Evolutionary conservation across 2,113 vertebrate species (phyloP).

Genomic region (Anguilla japonica): DNA sequence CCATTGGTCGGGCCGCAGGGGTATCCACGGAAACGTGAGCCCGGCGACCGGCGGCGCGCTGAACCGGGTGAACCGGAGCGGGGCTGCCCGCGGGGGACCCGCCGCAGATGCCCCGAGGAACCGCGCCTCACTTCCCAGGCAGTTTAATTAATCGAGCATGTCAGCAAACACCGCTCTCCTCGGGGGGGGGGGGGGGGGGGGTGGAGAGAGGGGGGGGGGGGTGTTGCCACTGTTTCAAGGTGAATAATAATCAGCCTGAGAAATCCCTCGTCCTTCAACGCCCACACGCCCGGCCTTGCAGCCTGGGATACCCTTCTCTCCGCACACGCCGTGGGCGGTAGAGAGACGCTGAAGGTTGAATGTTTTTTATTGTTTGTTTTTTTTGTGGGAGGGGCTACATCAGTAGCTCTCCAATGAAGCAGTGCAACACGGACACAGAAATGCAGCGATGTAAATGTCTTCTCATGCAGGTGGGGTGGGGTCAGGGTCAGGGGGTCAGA

Average conservation of each 20-base stretch:
- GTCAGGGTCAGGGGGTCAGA: not conserved
- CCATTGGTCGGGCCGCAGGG: constrained; percentile 32
- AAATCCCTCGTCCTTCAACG: constrained; percentile 24
- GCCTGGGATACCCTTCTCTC: constrained; percentile 26
- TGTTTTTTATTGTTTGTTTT: not conserved
- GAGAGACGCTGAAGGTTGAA: not conserved
- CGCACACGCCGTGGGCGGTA: not conserved
- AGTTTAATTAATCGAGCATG: constrained; percentile 43
- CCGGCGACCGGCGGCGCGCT: not conserved
- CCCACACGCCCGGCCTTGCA: constrained; percentile 26
- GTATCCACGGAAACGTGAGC: not conserved
- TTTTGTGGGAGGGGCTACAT: no score
- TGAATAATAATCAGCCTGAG: constrained; percentile 42
- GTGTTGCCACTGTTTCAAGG: constrained; percentile 35
- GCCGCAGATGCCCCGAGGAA: constrained; percentile 15
- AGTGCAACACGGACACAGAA: not conserved
- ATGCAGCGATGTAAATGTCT: not conserved
- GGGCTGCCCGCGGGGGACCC: no score
- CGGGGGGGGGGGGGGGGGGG: not conserved
- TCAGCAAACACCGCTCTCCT: constrained; percentile 15
- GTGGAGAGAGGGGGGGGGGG: not conserved
- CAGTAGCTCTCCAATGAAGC: not conserved
- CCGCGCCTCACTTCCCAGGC: constrained; percentile 36
- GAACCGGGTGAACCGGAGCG: not conserved
- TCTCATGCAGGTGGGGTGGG: not conserved